Base-by-base conservation (phyloP, 2,113 vertebrate genomes). In the Xenopus borealis region DNA sequence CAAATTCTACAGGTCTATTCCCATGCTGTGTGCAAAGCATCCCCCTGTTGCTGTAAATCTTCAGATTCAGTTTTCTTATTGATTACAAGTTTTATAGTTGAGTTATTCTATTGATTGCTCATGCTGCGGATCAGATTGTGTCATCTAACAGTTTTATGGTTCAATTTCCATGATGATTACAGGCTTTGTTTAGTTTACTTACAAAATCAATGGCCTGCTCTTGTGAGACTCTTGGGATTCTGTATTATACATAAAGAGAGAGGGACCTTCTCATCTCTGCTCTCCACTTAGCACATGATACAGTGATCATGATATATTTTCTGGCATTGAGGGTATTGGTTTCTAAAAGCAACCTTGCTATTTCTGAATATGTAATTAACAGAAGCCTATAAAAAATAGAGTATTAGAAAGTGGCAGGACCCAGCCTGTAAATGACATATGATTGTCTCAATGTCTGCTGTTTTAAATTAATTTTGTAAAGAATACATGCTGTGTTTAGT, bases 401-500 rank as follows among this genome's bases (percentile, higher is more conserved):
- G 17, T 55, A 5, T 9, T 16, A 55, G 53, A 55, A 8, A 55
- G 12, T 16, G 14, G 8, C 17, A 62, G 13, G 14, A 3, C 7
- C 6, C 53, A 52, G 10, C 16, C 17, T 62, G 53, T 8, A 46
- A 55, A 55, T 55, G 14, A 55, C 53, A 16, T 55, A 16, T 50
- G 12, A 62, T 62, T 5, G n/a, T 71, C 47, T 50, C 9, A 72
- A 62, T 19, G 10, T 62, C 40, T 72, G 40, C n/a, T 23, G 8
- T 33, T 62, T 33, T 52, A 23, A 2, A 72, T 63, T 14, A 23
- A 72, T 72, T 65, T 33, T 19, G 13, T 19, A 20, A 72, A 7
- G 53, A 72, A 64, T 72, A 20, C 52, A 8, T 40, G 17, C 46
- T 72, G 13, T 1, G 4, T 44, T 53, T 72, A 30, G 33, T 12